Base-by-base conservation (phyloP, 2,113 vertebrate genomes). In the Myxocyprinus asiaticus region DNA sequence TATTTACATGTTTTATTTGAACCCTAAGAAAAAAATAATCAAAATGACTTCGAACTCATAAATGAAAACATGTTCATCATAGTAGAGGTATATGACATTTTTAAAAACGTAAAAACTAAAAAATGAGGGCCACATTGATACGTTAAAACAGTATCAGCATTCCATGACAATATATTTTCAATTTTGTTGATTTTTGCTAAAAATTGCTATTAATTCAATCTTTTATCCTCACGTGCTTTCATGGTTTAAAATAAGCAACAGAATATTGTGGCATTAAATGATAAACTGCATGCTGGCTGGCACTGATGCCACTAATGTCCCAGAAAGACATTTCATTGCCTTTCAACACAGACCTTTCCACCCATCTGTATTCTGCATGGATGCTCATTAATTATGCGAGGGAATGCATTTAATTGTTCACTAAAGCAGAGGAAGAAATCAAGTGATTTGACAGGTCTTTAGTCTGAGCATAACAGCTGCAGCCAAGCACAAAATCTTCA, bases 361-460 rank as follows among this genome's bases (percentile, higher is more conserved):
- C 17, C 48, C 67, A 55, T 78, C 7, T 48, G 47, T 22, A 55
- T 75, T 79, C 17, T n/a, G 50, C 15, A 22, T 56, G 68, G 79
- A 75, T 62, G 73, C 50, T 51, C 9, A 63, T 63, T 76, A 77
- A 84, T 82, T 76, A 84, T 61, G 66, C n/a, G 51, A 51, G 4
- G 22, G 58, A 78, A 51, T 53, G 10, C 15, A 63, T 77, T 72
- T 84, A 82, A 83, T 79, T 76, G 76, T 72, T 76, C 76, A 63
- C 66, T 51, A 76, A 76, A 84, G 71, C 80, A 50, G 80, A 79
- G 77, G n/a, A 44, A 42, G 47, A 77, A 76, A 65, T 67, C 73
- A 69, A 82, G 75, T 80, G 80, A 69, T 81, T 69, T 77, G 78
- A 81, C 72, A 53, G 77, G 64, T 64, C 58, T 78, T 83, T 79